A percentile compares a stretch with the other conserved stretches of the same genome.
These are phyloP conservation scores for Colinus virginianus DNA, from an alignment of 2,113 vertebrate species.

Conservation along the genomic window DNA sequence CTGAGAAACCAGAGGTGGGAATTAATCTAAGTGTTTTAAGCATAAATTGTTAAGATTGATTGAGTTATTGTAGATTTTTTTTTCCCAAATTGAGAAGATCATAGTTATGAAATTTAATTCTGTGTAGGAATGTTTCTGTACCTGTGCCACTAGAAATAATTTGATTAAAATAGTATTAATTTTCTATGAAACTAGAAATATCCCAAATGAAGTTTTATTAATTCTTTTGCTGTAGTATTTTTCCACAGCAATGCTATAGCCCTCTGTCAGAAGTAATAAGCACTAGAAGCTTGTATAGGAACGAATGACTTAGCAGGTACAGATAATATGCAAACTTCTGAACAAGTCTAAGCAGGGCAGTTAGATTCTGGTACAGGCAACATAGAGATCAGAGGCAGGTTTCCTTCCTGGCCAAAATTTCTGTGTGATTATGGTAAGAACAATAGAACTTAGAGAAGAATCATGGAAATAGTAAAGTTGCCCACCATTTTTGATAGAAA, in stretches of 20 bases:
- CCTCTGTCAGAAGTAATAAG: constrained; percentile 22
- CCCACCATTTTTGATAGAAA: background rate
- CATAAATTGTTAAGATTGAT: background rate
- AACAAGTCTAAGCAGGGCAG: background rate
- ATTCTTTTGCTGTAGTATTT: constrained; percentile 42
- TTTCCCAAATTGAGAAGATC: background rate
- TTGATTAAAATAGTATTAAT: background rate
- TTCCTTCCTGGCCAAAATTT: constrained; percentile 11
- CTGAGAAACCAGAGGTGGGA: constrained; percentile 90
- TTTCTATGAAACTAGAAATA: background rate
- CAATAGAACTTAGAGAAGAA: background rate
- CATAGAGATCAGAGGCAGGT: background rate
- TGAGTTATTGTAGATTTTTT: background rate
- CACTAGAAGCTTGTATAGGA: constrained; percentile 46
- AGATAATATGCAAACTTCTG: constrained; percentile 6
- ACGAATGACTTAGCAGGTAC: constrained; percentile 18
- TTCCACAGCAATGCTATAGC: constrained; percentile 51
- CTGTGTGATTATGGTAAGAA: background rate
- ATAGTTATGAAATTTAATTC: background rate
- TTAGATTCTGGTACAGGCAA: background rate
- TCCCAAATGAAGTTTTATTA: background rate
- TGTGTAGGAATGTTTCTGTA: background rate
- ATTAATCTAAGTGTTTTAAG: background rate
- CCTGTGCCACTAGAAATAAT: background rate
- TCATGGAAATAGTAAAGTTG: background rate